Evolutionary conservation across 1,140 invertebrate species (phyloP), one percentile per base, ranked within the genome.

Genomic region (Scaptomyza montana): DNA sequence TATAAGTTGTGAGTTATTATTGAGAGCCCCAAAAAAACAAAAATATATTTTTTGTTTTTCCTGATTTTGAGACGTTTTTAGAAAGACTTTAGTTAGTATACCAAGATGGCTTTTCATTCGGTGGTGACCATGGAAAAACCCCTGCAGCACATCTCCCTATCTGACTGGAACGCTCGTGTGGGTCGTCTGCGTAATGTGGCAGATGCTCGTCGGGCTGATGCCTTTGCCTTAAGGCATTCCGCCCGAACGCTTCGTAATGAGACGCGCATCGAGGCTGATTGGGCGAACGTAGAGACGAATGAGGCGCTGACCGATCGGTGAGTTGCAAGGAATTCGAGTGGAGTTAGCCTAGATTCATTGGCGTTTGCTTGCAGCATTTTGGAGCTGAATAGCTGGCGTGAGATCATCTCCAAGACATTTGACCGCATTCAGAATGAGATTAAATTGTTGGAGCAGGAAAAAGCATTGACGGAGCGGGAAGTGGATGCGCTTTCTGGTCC

Each of bases 221-320:
- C 95, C 6, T 96, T 95, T 64, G 93, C 94, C 57, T 92, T 96
- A 13, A 94, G 97, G 13, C 95, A 97, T 90, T 93, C 95, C 56
- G 94, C 95, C 0, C 93, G 95, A 46, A 95, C 95, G 63, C 89
- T 97, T 21, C 93, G 96, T 41, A 97, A 96, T 89, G 96, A 98
- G 89, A 96, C 96, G 1, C 94, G 94, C 79, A 95, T 96, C 63
- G 95, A 95, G 89, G 96, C 96, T 0, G 94, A 96, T 78, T 98
- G 97, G 97, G 95, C 97, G 76, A 96, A 95, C 72, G 96, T 96
- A 69, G 94, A 96, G 75, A 98, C 97, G 80, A 96, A 97, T 90
- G 94, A 94, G 55, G 93, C 95, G 0, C 67, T 92, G 6, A 92
- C 94, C 7, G 95, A 96, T 74, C 94, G 96, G 69, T 72, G 51